A percentile compares a stretch with the other conserved stretches of the same genome.
These are phyloP conservation scores for Drosophila niveifrons DNA, from an alignment of 2,888 invertebrate species.

Conservation along the genomic window DNA sequence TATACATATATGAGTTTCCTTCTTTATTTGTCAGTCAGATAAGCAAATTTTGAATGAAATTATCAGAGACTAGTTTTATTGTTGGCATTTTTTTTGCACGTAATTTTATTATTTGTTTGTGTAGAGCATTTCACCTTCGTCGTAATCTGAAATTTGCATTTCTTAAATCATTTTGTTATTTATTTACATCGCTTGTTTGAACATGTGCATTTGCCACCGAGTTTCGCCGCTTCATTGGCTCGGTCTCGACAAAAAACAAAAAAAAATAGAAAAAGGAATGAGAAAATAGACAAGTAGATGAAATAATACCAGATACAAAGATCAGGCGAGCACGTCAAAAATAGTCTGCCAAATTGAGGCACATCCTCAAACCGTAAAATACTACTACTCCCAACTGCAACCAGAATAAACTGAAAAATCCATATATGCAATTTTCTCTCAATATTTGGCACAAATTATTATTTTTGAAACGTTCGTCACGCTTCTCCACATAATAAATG, in stretches of 20 bases:
- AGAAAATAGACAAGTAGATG: slow-evolving; percentile 10
- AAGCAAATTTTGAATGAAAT: too few relatives aligned
- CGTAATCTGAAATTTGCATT: not conserved
- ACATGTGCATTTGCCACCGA: slow-evolving; percentile 29
- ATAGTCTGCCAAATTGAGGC: slow-evolving; percentile 58
- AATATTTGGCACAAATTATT: slow-evolving; percentile 51
- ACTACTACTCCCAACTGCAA: slow-evolving; percentile 3
- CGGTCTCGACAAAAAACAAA: slow-evolving; percentile 29
- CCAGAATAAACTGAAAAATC: slow-evolving; percentile 36
- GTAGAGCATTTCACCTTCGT: slow-evolving; percentile 18
- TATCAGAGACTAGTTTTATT: too few relatives aligned
- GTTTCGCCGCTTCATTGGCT: slow-evolving; percentile 45
- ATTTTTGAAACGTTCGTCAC: slow-evolving; percentile 42
- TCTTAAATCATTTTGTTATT: slow-evolving; percentile 33
- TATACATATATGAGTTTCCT: too few relatives aligned
- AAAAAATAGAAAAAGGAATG: slow-evolving; percentile 23
- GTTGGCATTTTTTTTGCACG: too few relatives aligned
- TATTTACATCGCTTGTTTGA: slow-evolving; percentile 36
- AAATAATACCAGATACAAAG: slow-evolving; percentile 28
- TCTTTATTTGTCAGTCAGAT: too few relatives aligned
- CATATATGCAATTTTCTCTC: slow-evolving; percentile 36
- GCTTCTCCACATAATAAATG: slow-evolving; percentile 31
- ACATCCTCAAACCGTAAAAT: slow-evolving; percentile 17
- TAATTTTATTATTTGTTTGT: too few relatives aligned
- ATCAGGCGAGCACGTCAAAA: slow-evolving; percentile 65